Percentiles rank a stretch among this genome's conserved stretches.
phyloP scores from a whole-genome alignment of 2,888 invertebrate species.

The Dendrolimus houi region DNA sequence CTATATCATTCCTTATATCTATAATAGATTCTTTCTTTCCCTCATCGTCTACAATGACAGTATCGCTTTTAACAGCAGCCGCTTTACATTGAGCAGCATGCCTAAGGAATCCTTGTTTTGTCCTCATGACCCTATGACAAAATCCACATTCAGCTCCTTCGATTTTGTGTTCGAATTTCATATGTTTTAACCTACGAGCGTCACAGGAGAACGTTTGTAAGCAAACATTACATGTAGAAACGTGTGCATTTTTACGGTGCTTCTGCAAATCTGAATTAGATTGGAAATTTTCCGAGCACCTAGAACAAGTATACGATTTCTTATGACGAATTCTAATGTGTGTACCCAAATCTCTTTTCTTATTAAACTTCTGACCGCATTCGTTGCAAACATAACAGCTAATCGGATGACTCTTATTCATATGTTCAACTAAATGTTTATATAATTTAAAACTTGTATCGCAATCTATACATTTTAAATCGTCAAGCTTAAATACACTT shows the following conservation, averaged over 20 bases:
- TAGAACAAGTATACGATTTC: conserved; percentile 33
- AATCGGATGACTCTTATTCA: conserved; percentile 36
- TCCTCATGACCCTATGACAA: conserved; percentile 38
- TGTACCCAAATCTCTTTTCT: conserved; percentile 39
- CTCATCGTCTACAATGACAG: conserved; percentile 18
- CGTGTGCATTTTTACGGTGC: conserved; percentile 41
- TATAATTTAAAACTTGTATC: conserved; percentile 34
- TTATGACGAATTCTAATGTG: conserved; percentile 42
- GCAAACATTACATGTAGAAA: conserved; percentile 49
- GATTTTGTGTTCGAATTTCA: conserved; percentile 39
- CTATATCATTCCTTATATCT: conserved; percentile 39
- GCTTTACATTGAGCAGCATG: conserved; percentile 41
- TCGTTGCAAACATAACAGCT: conserved; percentile 34
- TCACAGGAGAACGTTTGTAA: conserved; percentile 40
- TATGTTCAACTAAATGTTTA: conserved; percentile 41
- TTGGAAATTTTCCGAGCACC: conserved; percentile 33
- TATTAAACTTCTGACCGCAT: conserved; percentile 43
- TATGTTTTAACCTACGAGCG: conserved; percentile 39
- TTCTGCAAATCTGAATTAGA: conserved; percentile 28
- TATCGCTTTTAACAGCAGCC: conserved; percentile 12
- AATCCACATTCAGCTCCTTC: conserved; percentile 38
- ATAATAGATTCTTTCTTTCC: conserved; percentile 31
- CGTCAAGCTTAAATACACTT: conserved; percentile 36
- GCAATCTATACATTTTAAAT: conserved; percentile 47
- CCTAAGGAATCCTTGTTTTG: conserved; percentile 42